Evolutionary conservation across 2,888 invertebrate genomes (phyloP).

Genomic region (Dione vanillae): DNA sequence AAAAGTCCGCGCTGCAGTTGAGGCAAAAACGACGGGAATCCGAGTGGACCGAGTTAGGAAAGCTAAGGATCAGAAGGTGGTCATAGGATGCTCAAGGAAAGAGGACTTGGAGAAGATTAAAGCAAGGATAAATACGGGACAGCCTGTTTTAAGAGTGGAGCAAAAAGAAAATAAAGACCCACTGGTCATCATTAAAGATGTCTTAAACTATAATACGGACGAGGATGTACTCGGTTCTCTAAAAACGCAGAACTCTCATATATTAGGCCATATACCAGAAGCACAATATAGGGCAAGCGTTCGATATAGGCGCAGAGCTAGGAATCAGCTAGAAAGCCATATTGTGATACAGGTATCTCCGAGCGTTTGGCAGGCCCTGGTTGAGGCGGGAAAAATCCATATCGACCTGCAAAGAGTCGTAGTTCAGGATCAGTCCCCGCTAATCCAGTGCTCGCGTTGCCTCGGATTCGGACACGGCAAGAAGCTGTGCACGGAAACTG

Average conservation of each 20-base stretch:
- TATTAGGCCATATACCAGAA: neutral
- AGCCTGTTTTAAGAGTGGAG: no score
- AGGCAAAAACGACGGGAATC: no score
- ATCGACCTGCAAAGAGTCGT: conserved; percentile 16
- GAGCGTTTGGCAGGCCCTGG: neutral
- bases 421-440: conserved; percentile 16
- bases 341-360: neutral
- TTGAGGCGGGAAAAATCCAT: neutral
- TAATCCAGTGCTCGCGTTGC: conserved; percentile 21
- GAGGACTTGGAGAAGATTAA: no score
- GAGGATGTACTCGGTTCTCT: neutral
- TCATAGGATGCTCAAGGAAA: no score
- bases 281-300: neutral
- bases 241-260: neutral
- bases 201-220: neutral
- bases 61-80: no score
- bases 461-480: conserved; percentile 16
- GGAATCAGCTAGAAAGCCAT: neutral
- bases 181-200: neutral
- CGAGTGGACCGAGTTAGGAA: no score
- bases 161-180: no score
- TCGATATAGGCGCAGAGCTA: neutral
- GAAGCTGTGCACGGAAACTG: neutral
- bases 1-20: neutral
- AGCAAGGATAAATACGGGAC: no score